phyloP scores from a whole-genome alignment of 2,797 vertebrate genomes.

The Scomberomorus guttatus region DNA sequence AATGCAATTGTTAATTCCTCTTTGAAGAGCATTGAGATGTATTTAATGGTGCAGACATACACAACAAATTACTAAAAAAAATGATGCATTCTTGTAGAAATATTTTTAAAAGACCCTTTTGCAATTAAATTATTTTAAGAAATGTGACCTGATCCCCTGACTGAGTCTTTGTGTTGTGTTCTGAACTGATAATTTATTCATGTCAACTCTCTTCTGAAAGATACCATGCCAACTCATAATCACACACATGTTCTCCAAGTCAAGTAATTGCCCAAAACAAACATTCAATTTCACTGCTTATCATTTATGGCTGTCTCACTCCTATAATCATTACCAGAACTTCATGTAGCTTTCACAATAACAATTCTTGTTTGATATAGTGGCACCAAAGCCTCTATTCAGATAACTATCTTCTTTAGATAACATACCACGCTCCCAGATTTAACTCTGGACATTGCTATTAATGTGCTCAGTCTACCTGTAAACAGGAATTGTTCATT shows the following conservation, averaged over 20 bases:
- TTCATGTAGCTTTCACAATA: constrained; percentile 25
- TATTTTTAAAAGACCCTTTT: constrained; percentile 93
- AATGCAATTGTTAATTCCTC: constrained; percentile 80
- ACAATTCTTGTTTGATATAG: constrained; percentile 30
- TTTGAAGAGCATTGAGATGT: constrained; percentile 82
- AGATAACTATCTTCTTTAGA: constrained; percentile 28
- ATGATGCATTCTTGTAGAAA: constrained; percentile 91
- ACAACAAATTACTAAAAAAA: constrained; percentile 75
- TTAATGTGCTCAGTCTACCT: constrained; percentile 20
- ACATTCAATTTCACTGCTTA: constrained; percentile 44
- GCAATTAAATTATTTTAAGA: constrained; percentile 96
- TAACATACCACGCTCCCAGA: constrained; percentile 11
- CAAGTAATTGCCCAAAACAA: constrained; percentile 41
- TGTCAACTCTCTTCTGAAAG: constrained; percentile 19
- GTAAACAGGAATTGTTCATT: constrained; percentile 20
- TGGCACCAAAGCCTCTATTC: constrained; percentile 10
- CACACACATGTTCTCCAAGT: constrained; percentile 34
- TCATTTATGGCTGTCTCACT: constrained; percentile 54
- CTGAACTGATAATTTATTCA: constrained; percentile 31
- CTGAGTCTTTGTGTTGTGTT: constrained; percentile 71
- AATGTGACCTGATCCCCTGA: constrained; percentile 79
- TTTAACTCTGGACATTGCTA: constrained; percentile 23
- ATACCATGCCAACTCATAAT: constrained; percentile 42
- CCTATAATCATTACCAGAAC: constrained; percentile 50
- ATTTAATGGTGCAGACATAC: constrained; percentile 85